Percentiles rank a stretch among this genome's conserved stretches.
Conservation (phyloP, 2,113 vertebrate genomes). For the mouse (Mus musculus) region DNA sequence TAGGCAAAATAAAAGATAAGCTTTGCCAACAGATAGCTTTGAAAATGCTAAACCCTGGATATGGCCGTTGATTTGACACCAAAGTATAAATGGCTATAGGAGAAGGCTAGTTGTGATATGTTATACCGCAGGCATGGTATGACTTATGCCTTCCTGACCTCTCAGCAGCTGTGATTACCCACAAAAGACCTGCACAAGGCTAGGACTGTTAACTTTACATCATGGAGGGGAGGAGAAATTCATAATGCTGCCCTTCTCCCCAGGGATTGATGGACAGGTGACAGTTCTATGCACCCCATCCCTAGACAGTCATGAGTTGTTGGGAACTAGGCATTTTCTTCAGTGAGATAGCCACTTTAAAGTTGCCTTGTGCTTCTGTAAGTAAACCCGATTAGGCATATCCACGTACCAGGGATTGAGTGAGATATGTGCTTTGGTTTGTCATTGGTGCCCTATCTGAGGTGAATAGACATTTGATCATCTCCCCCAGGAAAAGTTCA, state of each 20-base stretch:
- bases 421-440: background rate
- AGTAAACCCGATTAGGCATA: background rate
- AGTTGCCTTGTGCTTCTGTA: background rate
- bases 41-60: conserved; percentile 39
- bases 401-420: background rate
- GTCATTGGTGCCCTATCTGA: background rate
- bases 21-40: conserved; percentile 37
- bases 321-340: background rate
- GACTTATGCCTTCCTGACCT: background rate
- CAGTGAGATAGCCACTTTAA: background rate
- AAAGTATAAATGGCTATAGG: conserved; percentile 28
- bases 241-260: background rate
- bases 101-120: background rate
- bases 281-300: background rate
- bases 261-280: background rate
- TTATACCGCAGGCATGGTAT: background rate
- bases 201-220: background rate
- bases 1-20: conserved; percentile 52
- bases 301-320: background rate
- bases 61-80: background rate
- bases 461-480: background rate
- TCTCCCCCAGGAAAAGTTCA: background rate
- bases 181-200: background rate
- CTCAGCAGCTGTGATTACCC: background rate
- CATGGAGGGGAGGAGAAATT: background rate